Percentiles rank a stretch among this genome's conserved stretches.
Conservation (phyloP, 2,888 invertebrate species). For the Sylvicola cinctus region DNA sequence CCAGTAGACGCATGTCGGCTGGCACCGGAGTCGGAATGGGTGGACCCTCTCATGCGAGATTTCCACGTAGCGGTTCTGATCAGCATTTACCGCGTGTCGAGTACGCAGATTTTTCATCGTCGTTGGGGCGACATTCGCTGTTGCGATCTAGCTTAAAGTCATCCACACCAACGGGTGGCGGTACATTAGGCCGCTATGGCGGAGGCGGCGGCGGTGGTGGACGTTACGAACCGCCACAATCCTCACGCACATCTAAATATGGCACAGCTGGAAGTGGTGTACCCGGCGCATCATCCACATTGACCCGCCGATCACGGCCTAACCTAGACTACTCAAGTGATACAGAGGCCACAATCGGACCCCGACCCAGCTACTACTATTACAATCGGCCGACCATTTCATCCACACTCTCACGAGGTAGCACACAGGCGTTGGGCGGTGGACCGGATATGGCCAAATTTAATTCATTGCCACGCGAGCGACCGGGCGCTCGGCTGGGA, state of each 20-base stretch:
- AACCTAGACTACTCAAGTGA: constrained; percentile 87
- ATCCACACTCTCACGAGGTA: constrained; percentile 21
- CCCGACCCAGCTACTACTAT: constrained; percentile 51
- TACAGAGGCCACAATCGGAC: constrained; percentile 78
- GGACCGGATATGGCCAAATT: constrained; percentile 33
- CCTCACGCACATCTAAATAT: constrained; percentile 25
- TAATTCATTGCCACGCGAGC: constrained; percentile 50
- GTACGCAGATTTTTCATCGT: constrained; percentile 64
- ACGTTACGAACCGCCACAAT: constrained; percentile 32
- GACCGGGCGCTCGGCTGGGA: constrained; percentile 28
- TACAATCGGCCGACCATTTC: constrained; percentile 30
- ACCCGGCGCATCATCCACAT: constrained; percentile 22
- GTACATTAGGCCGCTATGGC: constrained; percentile 34
- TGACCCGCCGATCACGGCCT: constrained; percentile 49
- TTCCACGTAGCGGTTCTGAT: constrained; percentile 80
- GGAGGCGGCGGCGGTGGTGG: no score
- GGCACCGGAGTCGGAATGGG: constrained; percentile 25
- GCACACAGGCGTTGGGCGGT: constrained; percentile 18
- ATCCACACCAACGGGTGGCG: constrained; percentile 19
- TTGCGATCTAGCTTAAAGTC: constrained; percentile 64
- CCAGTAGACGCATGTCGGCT: constrained; percentile 43
- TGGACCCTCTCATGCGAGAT: constrained; percentile 24
- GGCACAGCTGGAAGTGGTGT: constrained; percentile 26
- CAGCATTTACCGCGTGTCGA: constrained; percentile 76
- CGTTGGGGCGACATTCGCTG: constrained; percentile 54